Base-by-base conservation (phyloP, 1,140 invertebrate species). In the Drosophila erecta region DNA sequence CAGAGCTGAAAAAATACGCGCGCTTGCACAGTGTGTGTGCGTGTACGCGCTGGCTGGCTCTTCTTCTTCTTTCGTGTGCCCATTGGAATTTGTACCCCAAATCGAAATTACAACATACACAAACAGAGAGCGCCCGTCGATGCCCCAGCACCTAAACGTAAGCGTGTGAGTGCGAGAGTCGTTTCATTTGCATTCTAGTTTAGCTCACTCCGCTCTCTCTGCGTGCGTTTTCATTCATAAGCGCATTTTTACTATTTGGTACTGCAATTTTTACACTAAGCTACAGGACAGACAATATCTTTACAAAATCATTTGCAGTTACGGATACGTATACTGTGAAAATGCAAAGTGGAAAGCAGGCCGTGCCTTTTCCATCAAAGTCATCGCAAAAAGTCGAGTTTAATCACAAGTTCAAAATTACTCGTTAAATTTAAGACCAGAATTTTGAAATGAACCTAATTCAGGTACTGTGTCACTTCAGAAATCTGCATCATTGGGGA, bases 101-200 rank as follows among this genome's bases (percentile, higher is more conserved):
- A 84, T 84, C 79, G 85, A 80, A 89, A 89, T 90, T 90, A 89
- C 84, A 89, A 80, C 85, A 90, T 78, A 90, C 67, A 87, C 79
- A 89, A 79, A 77, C 62, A 87, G 58, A 85, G 73, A 72, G 55
- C 64, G 44, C 14, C 44, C 46, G 22, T 30, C 7, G 24, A 24
- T n/a, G 58, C 64, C 38, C 38, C 37, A 40, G 14, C 40, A 50
- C 50, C 33, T 30, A 38, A 47, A 40, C 35, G 64, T 69, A 69
- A 61, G 56, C 53, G 37, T 41, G 27, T 57, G 41, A 40, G 47
- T 35, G 17, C 33, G 22, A 49, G 27, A 27, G 35, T n/a, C 15
- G 12, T 22, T 71, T 72, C 60, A 81, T 61, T 60, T 69, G 66
- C 78, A 73, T 81, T 46, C 35, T 70, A 50, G 54, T 40, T 54